Evolutionary conservation across 2,797 vertebrate genomes (phyloP), one percentile per base, ranked within the genome.

Genomic region (Notolabrus celidotus): DNA sequence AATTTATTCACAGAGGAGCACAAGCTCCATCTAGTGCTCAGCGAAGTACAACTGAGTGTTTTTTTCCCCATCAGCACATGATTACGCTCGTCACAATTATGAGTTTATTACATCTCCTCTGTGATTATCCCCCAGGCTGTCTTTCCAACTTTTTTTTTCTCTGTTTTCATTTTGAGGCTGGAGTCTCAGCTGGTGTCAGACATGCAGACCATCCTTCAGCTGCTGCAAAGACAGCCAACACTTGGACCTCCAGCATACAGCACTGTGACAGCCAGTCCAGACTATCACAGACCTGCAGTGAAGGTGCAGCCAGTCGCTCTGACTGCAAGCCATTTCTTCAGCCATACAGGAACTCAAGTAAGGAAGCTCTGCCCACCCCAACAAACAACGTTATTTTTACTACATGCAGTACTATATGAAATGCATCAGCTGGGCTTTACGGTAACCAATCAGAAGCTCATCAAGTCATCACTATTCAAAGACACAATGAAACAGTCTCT

Each of bases 141-240:
- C 41, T 41, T 68, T 73, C 23, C 58, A 25, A 31, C 67, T 79
- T 71, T 20, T 73, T 3, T 79, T 78, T 76, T 34, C 83, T 56
- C 45, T 47, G 11, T 47, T 25, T 16, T 67, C 42, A 80, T 67
- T 76, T 84, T 61, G 29, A 99, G 98, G 91, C 93, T 99, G 79
- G 98, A 99, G 93, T 95, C 96, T 70, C 98, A 99, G 88, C 96
- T 99, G 95, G 95, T 96, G 47, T 90, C 97, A 58, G 98, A 99
- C 49, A 97, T 99, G 82, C 97, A 99, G 89, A 94, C 95, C 69
- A 98, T 99, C 83, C 93, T 99, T 71, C 97, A 97, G 89, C 92
- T 99, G 75, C 91, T 99, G 67, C 98, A 99, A 90, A 96, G 95
- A 85, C 97, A 98, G 89, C 92, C 94, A 1, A 77, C 95, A 0